These are phyloP conservation scores for Pachypsylla venusta DNA, from an alignment of 1,140 invertebrate genomes.

Conservation along the genomic window DNA sequence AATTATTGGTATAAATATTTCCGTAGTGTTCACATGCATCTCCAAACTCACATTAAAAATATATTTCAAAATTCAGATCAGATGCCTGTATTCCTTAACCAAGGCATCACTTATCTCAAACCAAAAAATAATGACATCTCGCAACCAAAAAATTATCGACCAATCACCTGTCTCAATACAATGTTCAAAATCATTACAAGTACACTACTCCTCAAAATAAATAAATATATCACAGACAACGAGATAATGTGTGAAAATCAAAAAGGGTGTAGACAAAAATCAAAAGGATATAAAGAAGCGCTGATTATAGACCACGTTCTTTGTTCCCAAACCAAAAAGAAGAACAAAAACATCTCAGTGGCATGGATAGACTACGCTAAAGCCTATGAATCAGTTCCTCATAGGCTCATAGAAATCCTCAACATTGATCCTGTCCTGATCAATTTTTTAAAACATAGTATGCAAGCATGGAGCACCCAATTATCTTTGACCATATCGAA, in stretches of 20 bases:
- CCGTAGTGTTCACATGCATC: not conserved
- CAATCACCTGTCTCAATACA: not conserved
- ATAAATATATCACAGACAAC: conserved; percentile 14
- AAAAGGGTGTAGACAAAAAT: conserved; percentile 20
- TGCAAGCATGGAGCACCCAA: not conserved
- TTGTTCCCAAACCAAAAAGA: not conserved
- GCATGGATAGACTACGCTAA: conserved; percentile 4
- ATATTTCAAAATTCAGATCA: not conserved
- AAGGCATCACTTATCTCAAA: conserved; percentile 1
- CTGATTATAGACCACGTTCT: not conserved
- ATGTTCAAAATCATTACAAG: conserved; percentile 10
- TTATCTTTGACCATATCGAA: not conserved
- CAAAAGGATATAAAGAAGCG: conserved; percentile 20
- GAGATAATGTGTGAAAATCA: conserved; percentile 21
- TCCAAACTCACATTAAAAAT: not conserved
- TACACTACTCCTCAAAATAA: conserved; percentile 15
- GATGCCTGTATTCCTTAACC: not conserved
- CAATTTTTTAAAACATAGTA: conserved; percentile 1
- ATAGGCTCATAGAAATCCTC: not conserved
- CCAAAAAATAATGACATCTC: not conserved
- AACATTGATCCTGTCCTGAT: not conserved
- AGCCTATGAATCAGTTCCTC: not conserved
- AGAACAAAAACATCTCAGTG: not conserved
- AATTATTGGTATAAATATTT: conserved; percentile 9
- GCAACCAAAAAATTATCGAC: not conserved